These are phyloP conservation scores for Siphlonurus alternatus DNA, from an alignment of 2,888 invertebrate genomes.

Conservation along the genomic window DNA sequence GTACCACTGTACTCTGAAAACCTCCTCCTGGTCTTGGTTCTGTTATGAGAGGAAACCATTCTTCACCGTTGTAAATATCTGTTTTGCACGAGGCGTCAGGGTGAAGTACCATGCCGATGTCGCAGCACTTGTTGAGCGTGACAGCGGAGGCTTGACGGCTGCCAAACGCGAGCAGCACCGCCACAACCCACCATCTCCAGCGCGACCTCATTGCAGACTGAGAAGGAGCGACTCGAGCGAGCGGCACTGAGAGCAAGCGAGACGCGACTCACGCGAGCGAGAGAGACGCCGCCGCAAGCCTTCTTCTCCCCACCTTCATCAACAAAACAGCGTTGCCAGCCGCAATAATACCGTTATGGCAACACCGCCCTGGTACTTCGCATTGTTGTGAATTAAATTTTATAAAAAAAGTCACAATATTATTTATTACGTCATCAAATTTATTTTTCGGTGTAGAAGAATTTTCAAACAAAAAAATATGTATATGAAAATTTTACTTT, in stretches of 20 bases:
- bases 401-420: too few species aligned
- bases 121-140: not conserved
- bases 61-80: not conserved
- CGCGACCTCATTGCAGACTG: not conserved
- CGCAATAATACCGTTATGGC: not conserved
- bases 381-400: not conserved
- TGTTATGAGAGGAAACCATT: not conserved
- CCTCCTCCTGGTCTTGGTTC: not conserved
- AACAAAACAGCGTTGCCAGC: not conserved
- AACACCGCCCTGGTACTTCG: not conserved
- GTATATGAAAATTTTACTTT: too few species aligned
- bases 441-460: too few species aligned
- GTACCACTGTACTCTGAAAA: not conserved
- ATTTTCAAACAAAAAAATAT: too few species aligned
- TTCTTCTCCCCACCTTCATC: not conserved
- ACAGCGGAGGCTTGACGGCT: not conserved
- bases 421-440: too few species aligned
- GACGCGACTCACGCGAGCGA: too few species aligned
- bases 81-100: not conserved
- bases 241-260: not conserved
- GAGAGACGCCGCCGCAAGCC: not conserved
- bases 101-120: not conserved
- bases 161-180: not conserved
- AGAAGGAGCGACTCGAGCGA: not conserved
- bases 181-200: not conserved